These are phyloP conservation scores for Phaethornis superciliosus DNA, from an alignment of 2,113 vertebrate genomes.

Conservation along the genomic window DNA sequence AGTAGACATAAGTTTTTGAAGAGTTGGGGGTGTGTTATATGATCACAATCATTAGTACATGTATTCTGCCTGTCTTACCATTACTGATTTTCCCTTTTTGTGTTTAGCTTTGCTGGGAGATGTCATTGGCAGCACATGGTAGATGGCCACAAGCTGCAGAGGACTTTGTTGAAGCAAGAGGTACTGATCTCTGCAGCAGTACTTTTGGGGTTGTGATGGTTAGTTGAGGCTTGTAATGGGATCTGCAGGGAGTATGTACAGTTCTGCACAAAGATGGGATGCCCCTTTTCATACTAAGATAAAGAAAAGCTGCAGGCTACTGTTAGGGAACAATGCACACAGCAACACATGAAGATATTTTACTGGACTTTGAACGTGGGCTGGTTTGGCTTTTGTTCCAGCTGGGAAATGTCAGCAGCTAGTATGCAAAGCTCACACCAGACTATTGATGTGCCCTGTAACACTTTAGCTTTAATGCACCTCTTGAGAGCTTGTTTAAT, in stretches of 20 bases:
- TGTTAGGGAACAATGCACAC: background rate
- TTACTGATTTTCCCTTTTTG: background rate
- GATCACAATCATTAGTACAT: too few species aligned
- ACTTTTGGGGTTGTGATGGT: background rate
- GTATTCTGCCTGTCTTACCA: background rate
- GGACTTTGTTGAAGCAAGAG: background rate
- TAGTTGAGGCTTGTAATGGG: background rate
- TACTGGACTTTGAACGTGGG: background rate
- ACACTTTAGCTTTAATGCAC: background rate
- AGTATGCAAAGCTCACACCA: background rate
- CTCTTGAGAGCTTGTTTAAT: slow-evolving; percentile 14
- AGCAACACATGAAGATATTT: background rate
- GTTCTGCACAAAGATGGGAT: background rate
- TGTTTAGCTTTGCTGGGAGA: background rate
- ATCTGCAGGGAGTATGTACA: background rate
- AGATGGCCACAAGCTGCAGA: background rate
- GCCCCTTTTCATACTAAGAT: background rate
- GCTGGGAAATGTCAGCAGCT: background rate
- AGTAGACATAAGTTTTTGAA: background rate
- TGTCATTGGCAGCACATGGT: background rate
- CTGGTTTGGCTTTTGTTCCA: background rate
- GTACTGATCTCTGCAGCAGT: accelerated
- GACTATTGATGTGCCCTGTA: background rate
- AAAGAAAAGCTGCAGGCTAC: background rate
- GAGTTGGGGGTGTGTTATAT: background rate